Evolutionary conservation across 2,797 vertebrate genomes (phyloP), one percentile per base, ranked within the genome.

Genomic region (Gymnoscopelus braueri): DNA sequence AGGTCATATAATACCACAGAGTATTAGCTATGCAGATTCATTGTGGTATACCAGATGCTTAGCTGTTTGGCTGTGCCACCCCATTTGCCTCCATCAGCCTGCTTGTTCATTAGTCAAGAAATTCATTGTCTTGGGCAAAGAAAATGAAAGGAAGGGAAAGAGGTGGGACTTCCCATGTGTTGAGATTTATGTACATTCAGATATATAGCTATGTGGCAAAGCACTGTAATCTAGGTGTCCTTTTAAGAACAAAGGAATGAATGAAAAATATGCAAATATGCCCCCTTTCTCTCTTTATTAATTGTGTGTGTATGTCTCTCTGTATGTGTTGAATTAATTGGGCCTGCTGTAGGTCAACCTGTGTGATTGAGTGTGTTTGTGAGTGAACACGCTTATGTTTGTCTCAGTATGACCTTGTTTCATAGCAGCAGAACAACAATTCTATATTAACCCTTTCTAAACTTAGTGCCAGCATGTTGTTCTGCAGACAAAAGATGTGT

Each of bases 141-240:
- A 35, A 35, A 35, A 55, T 51, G 60, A 29, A 39, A 63, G 47
- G 5, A 8, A 24, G 64, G 15, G 39, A 57, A 32, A 47, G 39
- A 29, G 49, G 49, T 9, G 15, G 32, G 58, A 54, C 11, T 52
- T 35, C 23, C 55, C 24, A 6, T 12, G 23, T 3, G 47, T 35
- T 13, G 49, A 59, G 65, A 74, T 74, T 74, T 74, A 68, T 63
- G 53, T 55, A 54, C 13, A 4, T 48, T 57, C 24, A 32, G 52
- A 24, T 63, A 49, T 50, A 57, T n/a, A 9, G 32, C 65, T 47
- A 53, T 59, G 60, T 69, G 14, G 23, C 60, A 48, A 44, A 63
- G 56, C 72, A 48, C 23, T 64, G 35, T 64, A 68, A 74, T 73
- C 47, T 73, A 59, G 53, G 60, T 53, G 72, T 59, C 44, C 53